A percentile compares a stretch with the other conserved stretches of the same genome.
Evolutionary conservation across 2,888 invertebrate genomes (phyloP).

Genomic region (Dasypolia templi): DNA sequence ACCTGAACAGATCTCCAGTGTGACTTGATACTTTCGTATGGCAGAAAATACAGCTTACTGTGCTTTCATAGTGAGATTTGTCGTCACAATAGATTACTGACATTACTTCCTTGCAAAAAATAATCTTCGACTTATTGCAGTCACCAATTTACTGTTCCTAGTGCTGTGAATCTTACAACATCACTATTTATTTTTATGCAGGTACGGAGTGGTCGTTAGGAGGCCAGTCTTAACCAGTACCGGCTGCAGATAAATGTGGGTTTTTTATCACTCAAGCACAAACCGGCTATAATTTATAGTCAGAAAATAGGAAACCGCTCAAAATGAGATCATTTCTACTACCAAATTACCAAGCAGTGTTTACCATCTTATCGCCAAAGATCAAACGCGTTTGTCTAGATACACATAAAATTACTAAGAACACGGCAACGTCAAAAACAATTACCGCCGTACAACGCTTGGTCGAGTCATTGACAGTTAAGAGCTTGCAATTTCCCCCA

Average conservation of each 20-base stretch:
- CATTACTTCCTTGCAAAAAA: not conserved
- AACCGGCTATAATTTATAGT: not conserved
- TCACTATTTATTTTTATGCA: not conserved
- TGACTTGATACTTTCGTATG: conserved; percentile 20
- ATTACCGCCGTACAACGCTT: conserved; percentile 60
- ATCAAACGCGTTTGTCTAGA: conserved; percentile 31
- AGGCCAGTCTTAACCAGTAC: not conserved
- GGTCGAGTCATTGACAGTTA: conserved; percentile 64
- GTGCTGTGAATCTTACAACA: not conserved
- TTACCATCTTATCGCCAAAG: conserved; percentile 22
- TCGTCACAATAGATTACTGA: not conserved
- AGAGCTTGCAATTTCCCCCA: conserved; percentile 71
- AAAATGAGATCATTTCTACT: conserved; percentile 9
- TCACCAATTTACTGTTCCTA: not conserved
- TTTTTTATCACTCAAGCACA: not conserved
- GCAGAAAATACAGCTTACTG: not conserved
- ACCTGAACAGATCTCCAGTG: conserved; percentile 31
- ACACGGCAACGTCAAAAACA: conserved; percentile 63
- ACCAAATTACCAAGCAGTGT: not conserved
- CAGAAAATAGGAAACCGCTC: not conserved
- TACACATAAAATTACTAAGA: conserved; percentile 56
- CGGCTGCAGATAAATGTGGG: not conserved
- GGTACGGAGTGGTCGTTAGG: not conserved
- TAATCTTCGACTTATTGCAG: not conserved
- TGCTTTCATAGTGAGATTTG: not conserved